These are phyloP conservation scores for Graptemys geographica DNA, from an alignment of 2,797 vertebrate species.

Conservation along the genomic window DNA sequence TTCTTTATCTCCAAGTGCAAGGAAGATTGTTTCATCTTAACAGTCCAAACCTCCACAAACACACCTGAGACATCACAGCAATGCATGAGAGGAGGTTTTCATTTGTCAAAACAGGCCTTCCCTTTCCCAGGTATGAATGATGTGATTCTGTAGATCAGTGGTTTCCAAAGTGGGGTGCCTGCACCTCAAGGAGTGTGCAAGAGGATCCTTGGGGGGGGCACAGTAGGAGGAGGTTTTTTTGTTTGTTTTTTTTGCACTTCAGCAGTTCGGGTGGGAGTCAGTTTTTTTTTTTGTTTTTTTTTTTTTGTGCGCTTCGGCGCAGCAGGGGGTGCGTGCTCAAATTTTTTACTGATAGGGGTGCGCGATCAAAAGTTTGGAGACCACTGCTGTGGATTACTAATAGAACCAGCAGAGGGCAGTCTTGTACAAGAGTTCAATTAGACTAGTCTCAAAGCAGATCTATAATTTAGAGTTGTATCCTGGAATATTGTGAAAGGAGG, in stretches of 20 bases:
- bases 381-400: not conserved
- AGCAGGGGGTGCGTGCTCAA: too few relatives aligned
- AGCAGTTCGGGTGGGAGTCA: too few relatives aligned
- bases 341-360: too few relatives aligned
- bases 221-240: too few relatives aligned
- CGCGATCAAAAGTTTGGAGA: too few relatives aligned
- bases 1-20: not conserved
- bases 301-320: too few relatives aligned
- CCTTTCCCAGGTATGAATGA: rapidly evolving
- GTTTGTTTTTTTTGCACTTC: too few relatives aligned
- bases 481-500: rapidly evolving
- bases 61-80: rapidly evolving
- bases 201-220: too few relatives aligned
- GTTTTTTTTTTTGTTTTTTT: too few relatives aligned
- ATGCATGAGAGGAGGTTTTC: not conserved
- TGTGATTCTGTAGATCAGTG: not conserved
- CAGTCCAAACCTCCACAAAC: too few relatives aligned
- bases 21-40: not conserved
- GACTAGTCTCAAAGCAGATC: rapidly evolving
- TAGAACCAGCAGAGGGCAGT: constrained; percentile 55
- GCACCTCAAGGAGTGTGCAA: too few relatives aligned
- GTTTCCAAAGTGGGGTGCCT: too few relatives aligned
- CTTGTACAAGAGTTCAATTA: not conserved
- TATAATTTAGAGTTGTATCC: rapidly evolving
- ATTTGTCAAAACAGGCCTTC: rapidly evolving